Conservation (phyloP, 2,797 vertebrate genomes). For the Melanogrammus aeglefinus region DNA sequence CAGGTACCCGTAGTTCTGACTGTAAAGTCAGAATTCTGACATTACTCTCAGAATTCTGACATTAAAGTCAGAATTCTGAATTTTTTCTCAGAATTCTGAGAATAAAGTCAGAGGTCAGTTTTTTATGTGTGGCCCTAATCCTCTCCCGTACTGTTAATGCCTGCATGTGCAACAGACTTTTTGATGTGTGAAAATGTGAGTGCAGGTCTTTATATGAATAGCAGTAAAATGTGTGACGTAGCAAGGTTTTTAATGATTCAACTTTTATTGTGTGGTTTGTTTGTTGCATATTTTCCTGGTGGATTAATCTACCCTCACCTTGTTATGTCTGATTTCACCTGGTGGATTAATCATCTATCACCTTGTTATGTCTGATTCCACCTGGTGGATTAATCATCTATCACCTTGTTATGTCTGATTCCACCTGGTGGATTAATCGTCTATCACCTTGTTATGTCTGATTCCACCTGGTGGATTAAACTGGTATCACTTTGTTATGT, state of each 20-base stretch:
- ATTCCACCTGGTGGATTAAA: too few species aligned
- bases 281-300: not conserved
- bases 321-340: not conserved
- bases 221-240: not conserved
- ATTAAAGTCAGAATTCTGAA: too few species aligned
- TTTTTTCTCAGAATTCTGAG: too few species aligned
- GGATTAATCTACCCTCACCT: not conserved
- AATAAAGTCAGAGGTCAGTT: too few species aligned
- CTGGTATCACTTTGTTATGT: not conserved
- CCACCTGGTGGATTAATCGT: not conserved
- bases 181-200: not conserved
- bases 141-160: too few species aligned
- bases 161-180: not conserved
- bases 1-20: too few species aligned
- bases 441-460: not conserved
- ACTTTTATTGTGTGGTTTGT: not conserved
- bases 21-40: too few species aligned
- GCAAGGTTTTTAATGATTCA: not conserved
- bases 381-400: not conserved
- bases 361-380: not conserved
- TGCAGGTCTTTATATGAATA: not conserved
- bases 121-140: too few species aligned
- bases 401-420: not conserved
- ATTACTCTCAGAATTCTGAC: too few species aligned
- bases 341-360: not conserved